Base-by-base conservation (phyloP, 92 coral and sea anemone genomes). In the Pocillopora meandrina region DNA sequence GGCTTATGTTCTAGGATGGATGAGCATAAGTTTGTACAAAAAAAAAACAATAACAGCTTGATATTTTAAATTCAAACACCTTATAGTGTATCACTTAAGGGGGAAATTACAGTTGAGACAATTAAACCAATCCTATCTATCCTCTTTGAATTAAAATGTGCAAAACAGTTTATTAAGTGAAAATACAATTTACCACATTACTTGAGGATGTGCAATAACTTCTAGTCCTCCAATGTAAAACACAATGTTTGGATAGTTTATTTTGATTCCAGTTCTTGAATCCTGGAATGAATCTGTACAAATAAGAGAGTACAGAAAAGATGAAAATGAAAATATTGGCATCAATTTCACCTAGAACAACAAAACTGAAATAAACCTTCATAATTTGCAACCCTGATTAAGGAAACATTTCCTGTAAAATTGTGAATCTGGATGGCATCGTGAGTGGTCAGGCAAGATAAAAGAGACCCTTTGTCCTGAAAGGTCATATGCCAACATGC, bases 221-320 rank as follows among this genome's bases (percentile, higher is more conserved):
- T 19, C 52, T 68, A 35, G 70, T 17, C 70, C 47, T 18, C 57
- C 42, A 52, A 49, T 19, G 63, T 17, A 7, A 33, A 59, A 81
- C 55, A 59, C 67, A 70, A 18, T 35, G 33, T 33, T 71, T 59
- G 36, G 34, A 71, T 12, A 34, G 57, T 14, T 35, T 35, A 11
- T 81, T 56, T 58, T 71, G 63, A 58, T 60, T 81, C 23, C 56
- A 59, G 16, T 68, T 35, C 49, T 81, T 20, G 42, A 70, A 15
- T 35, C 17, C 36, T 81, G 85, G 67, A 59, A 70, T 23, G 77
- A 61, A 71, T 81, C 85, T 81, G 61, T 4, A 42, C 34, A 70
- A 9, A 59, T 10, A 58, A 3, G 1, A 71, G 8, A 16, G 9
- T 20, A 16, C 14, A 23, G 17, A 4, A 1, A 56, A 75, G 18